These are phyloP conservation scores for Alca torda DNA, from an alignment of 2,797 vertebrate species.

Conservation along the genomic window DNA sequence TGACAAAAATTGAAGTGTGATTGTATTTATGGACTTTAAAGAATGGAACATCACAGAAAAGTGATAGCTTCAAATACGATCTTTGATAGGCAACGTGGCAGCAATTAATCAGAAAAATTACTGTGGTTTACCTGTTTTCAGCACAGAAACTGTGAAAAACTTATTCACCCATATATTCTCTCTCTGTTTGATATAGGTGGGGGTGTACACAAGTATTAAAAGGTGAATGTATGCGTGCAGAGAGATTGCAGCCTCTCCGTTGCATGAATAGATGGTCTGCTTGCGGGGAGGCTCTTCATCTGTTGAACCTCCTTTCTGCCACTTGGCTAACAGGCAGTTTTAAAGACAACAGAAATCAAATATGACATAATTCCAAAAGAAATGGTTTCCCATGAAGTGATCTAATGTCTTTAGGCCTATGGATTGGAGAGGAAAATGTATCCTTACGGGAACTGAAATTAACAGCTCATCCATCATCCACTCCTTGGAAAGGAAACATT, in stretches of 20 bases:
- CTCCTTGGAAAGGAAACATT: neutral
- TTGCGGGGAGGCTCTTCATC: neutral
- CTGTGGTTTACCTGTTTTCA: conserved; percentile 42
- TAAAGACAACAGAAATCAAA: conserved; percentile 33
- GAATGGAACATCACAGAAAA: conserved; percentile 11
- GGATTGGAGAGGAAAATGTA: conserved; percentile 28
- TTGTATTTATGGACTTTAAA: conserved; percentile 19
- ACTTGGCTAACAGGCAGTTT: conserved; percentile 36
- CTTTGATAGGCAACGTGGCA: neutral
- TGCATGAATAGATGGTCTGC: conserved; percentile 4
- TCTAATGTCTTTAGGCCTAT: conserved; percentile 52
- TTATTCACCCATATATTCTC: neutral
- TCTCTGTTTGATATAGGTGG: neutral
- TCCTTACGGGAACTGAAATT: conserved; percentile 58
- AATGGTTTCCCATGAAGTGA: conserved; percentile 40
- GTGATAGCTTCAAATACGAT: neutral
- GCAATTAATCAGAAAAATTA: neutral
- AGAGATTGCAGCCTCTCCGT: neutral
- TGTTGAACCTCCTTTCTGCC: conserved; percentile 11
- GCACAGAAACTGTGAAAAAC: conserved; percentile 8
- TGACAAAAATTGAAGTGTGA: conserved; percentile 41
- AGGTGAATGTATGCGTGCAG: neutral
- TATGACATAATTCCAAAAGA: conserved; percentile 37
- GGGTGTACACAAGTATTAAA: neutral
- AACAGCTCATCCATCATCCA: conserved; percentile 25